Evolutionary conservation across 2,113 vertebrate genomes (phyloP), one percentile per base, ranked within the genome.

Genomic region (Oncorhynchus tshawytscha): DNA sequence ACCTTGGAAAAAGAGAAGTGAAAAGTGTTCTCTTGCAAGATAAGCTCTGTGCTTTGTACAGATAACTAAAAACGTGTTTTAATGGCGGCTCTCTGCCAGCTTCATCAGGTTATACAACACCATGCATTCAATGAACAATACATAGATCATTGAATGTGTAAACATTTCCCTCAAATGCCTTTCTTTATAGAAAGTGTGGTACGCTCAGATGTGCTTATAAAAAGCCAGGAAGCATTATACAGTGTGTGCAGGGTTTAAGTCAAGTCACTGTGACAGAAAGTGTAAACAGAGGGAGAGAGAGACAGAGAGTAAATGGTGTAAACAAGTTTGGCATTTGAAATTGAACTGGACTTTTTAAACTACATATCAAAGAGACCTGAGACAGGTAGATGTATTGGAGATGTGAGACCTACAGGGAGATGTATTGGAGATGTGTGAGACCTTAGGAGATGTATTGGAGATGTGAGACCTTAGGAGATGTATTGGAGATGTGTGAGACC

Each of bases 1-100:
- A 82, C 29, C 64, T 54, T 45, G 65, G 81, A 86, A 72, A 79
- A 39, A 49, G 82, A 62, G 88, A 88, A 89, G 83, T 87, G 48
- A 69, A 81, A 34, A 20, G 34, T 70, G 70, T 82, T 66, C 73
- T 73, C 72, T 45, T 85, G 84, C 85, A 83, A 89, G 88, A 79
- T 64, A 73, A 75, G 73, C 78, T 83, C 51, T 24, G n/a, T 24
- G n/a, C 45, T 12, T 82, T 86, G 51, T 13, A 60, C 12, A 72
- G 16, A 69, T 69, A 62, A 59, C 62, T 69, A 69, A 69, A 39
- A 68, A 49, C 4, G 45, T 62, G n/a, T 16, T 62, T 62, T 62
- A 22, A 24, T 64, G 24, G 15, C 29, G 39, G 22, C 29, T 73
- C 57, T 24, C 59, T 64, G 57, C 18, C 25, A 20, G 24, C 60